Conservation (phyloP, 2,797 vertebrate genomes). For the Rhinogobio ventralis region DNA sequence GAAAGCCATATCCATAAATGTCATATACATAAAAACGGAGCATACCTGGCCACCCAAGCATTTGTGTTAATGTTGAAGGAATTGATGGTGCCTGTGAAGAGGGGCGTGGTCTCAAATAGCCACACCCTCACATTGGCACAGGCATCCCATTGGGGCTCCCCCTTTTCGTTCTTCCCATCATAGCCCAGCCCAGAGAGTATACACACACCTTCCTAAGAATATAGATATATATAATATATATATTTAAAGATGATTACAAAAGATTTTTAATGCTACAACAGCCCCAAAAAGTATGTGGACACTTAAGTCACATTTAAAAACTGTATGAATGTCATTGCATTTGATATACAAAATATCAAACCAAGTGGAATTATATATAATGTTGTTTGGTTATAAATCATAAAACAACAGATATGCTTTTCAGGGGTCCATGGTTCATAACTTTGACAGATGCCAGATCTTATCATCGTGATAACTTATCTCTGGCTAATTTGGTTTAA, state of each 20-base stretch:
- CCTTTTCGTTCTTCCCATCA: conserved; percentile 79
- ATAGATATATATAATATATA: not conserved
- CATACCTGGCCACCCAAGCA: conserved; percentile 94
- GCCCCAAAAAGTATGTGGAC: not conserved
- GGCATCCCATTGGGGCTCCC: conserved; percentile 85
- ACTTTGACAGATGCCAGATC: no score
- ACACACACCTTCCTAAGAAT: conserved; percentile 91
- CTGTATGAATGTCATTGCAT: not conserved
- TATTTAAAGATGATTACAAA: not conserved
- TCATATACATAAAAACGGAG: conserved; percentile 6
- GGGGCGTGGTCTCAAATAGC: conserved; percentile 92
- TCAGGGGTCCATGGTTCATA: no score
- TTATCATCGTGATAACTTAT: no score
- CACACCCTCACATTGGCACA: conserved; percentile 97
- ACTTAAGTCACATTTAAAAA: not conserved
- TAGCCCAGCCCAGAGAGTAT: conserved; percentile 92
- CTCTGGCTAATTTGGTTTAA: no score
- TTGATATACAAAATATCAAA: not conserved
- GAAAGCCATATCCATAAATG: not conserved
- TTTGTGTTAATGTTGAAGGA: conserved; percentile 99
- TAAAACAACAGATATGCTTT: not conserved
- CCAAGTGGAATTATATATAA: not conserved
- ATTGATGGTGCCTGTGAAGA: conserved; percentile 92
- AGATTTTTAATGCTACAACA: not conserved
- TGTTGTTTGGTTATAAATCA: not conserved